Conservation (phyloP, 2,888 invertebrate genomes). For the Lydus trimaculatus region DNA sequence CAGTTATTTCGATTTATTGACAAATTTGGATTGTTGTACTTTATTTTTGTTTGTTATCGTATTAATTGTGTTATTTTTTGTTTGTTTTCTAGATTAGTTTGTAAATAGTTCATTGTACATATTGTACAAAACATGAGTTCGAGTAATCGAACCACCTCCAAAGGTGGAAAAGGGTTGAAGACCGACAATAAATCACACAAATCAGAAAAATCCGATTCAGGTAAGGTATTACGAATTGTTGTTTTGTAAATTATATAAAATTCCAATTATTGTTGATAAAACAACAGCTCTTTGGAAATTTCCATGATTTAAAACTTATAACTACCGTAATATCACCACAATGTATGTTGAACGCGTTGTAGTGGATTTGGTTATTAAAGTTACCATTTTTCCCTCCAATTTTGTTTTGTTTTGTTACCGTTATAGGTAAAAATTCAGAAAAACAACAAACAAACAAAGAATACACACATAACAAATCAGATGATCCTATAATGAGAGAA, state of each 20-base stretch:
- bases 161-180: slow-evolving; percentile 65
- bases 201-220: slow-evolving; percentile 57
- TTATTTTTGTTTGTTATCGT: background rate
- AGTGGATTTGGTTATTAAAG: no score
- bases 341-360: no score
- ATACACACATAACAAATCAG: slow-evolving; percentile 56
- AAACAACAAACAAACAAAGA: slow-evolving; percentile 52
- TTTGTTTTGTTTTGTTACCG: background rate
- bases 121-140: slow-evolving; percentile 76
- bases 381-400: no score
- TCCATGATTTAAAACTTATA: no score
- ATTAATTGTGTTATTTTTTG: background rate
- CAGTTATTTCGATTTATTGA: background rate
- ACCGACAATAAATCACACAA: slow-evolving; percentile 58
- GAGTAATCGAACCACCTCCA: slow-evolving; percentile 72
- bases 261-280: background rate
- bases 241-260: no score
- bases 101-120: slow-evolving; percentile 85
- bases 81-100: slow-evolving; percentile 67
- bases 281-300: background rate
- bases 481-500: slow-evolving; percentile 68
- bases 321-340: no score
- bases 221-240: slow-evolving; percentile 46
- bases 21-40: background rate
- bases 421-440: slow-evolving; percentile 52